Base-by-base conservation (phyloP, 2,888 invertebrate genomes). In the Clitarchus hookeri region DNA sequence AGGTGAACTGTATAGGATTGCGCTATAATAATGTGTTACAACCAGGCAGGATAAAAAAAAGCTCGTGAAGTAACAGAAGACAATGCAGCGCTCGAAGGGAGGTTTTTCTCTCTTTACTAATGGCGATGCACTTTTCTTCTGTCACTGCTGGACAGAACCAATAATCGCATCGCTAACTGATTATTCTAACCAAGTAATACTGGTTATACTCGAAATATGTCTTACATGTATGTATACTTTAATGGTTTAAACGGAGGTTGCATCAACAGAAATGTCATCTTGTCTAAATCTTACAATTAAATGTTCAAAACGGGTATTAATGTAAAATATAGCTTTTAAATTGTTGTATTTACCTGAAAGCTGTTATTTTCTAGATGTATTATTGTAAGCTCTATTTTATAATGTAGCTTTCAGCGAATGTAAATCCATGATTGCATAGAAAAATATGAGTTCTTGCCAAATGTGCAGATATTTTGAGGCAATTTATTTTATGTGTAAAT, bases 261-360 rank as follows among this genome's bases (percentile, higher is more conserved):
- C 65, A 65, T 87, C 87, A 87, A 83, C 87, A 87, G 86, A 87
- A 87, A 86, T 87, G 87, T 87, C 87, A 87, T 83, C 85, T 87
- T 85, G 79, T 85, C 54, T 44, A 16, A 84, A 53, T 23, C 48
- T 53, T n/a, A n/a, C 44, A 48, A 19, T 84, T 53, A 44, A 44
- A 53, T 53, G 48, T 53, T 83, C 26, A 53, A 84, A 84, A 84
- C 36, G 48, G 16, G 53, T 84, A 53, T 53, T 84, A 84, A 84
- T 53, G 48, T 53, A 84, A 84, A 25, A 48, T 84, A 4, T 78
- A 44, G 77, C 11, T 19, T 27, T 44, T 23, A n/a, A 78, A 85
- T 78, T 85, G 87, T 83, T 65, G 65, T 65, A 65, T 65, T 65
- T 65, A 65, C n/a, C 65, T 65, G 65, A 65, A 65, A 65, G 65